Base-by-base conservation (phyloP, 2,113 vertebrate species). In the Malurus alboscapulatus region DNA sequence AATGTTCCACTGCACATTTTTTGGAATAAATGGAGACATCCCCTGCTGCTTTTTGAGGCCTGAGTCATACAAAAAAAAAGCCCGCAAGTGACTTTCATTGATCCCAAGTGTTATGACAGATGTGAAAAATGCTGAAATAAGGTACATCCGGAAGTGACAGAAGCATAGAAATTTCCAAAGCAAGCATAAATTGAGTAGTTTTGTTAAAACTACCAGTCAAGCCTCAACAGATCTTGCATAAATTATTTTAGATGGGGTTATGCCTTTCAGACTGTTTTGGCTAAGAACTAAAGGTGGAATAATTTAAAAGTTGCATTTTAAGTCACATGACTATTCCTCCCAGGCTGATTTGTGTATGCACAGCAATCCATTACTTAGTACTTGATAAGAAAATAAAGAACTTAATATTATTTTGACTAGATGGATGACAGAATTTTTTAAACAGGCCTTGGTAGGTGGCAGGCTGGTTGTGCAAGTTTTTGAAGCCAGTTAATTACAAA, bases 51-150 rank as follows among this genome's bases (percentile, higher is more conserved):
- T 90, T 90, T 90, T 80, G 67, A 77, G 47, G 63, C 47, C 32
- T 58, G 59, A 86, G 38, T 69, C 47, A 24, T 73, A 18, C 10
- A 73, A 61, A 68, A 5, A 82, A 91, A 59, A 88, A 85, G 45
- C 32, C 63, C 78, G 30, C 32, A 80, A 38, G 30, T 4, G 3
- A 38, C 76, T 87, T 84, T 40, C 22, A 38, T 50, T 68, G 30
- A 50, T 73, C 13, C 15, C 12, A 38, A 14, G 42, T 12, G 13
- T 65, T 90, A 36, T 9, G 51, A 21, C 15, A 54, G 54, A 38
- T 88, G 42, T 81, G 65, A 80, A 84, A 90, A 80, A 71, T 84
- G 71, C 42, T 90, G 54, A 45, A 85, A 73, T 24, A 38, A 79
- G 36, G 22, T 69, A 29, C 7, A 54, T 72, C n/a, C 11, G 36